Base-by-base conservation (phyloP, 1,140 invertebrate genomes). In the Ceratitis capitata region DNA sequence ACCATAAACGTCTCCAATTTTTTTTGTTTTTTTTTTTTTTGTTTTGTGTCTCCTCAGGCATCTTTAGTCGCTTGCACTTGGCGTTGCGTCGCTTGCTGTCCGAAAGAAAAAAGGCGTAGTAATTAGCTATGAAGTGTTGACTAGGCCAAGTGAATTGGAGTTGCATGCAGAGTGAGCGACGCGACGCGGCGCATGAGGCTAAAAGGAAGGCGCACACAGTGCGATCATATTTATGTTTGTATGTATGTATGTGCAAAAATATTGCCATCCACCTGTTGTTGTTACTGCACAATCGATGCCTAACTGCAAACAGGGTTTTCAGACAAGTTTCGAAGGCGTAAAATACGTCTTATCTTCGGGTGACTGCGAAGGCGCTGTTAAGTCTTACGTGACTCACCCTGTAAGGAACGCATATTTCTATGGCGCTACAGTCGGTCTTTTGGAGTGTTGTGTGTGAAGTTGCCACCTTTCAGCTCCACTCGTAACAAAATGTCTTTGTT, bases 181-280 rank as follows among this genome's bases (percentile, higher is more conserved):
- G n/a, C n/a, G n/a, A n/a, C n/a, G n/a, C n/a, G n/a, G n/a, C n/a
- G n/a, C n/a, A n/a, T n/a, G n/a, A n/a, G n/a, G n/a, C n/a, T n/a
- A n/a, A n/a, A n/a, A n/a, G n/a, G n/a, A n/a, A n/a, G n/a, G n/a
- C n/a, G n/a, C n/a, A n/a, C n/a, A 12, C 56, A 26, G 10, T n/a
- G 56, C 23, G 6, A 3, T 4, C 26, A 61, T 26, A 61, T 3
- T 3, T 61, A 26, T 6, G 56, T 4, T 10, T 61, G 26, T 29
- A 16, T 26, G n/a, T 3, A 23, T 16, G 29, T 42, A 7, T 64
- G 9, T 19, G 14, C 49, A 51, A 51, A 51, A 51, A 12, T n/a
- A 53, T 23, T 23, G 19, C 83, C 85, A 84, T 64, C 64, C 85
- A 84, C 85, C 85, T 86, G 85, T 86, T 86, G 83, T 58, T 16